Base-by-base conservation (phyloP, 2,113 vertebrate species). In the Panthera tigris region DNA sequence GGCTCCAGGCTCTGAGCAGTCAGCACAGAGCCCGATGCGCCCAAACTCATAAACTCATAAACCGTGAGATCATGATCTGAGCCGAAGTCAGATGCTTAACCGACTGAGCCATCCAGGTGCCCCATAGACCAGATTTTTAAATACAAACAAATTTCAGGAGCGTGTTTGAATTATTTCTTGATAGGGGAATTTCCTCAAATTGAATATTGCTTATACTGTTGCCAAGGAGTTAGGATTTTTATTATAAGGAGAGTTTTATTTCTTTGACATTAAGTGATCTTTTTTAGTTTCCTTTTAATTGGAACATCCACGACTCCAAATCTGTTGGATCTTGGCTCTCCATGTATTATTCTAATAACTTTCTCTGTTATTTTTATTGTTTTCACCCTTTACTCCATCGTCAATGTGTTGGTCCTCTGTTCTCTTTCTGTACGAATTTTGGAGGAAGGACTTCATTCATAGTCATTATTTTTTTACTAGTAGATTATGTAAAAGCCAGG, bases 401-500 rank as follows among this genome's bases (percentile, higher is more conserved):
- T 83, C 36, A 74, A 1, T 15, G 63, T 74, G 16, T 84, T 92
- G 29, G 14, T 68, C 33, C 81, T 69, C 55, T 97, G 36, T 88
- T 93, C 14, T 89, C 45, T 92, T 95, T 87, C 68, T 94, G 15
- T 80, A 74, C 23, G 9, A 79, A 71, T 94, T 88, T 89, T 86
- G 52, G 73, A 94, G 25, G 50, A 63, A 81, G 8, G 66, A 66
- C 89, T 89, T 95, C 52, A 92, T 89, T 96, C 73, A 85, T 9
- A 74, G 19, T 76, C 39, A 68, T 92, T 55, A 61, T 57, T 69
- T 95, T 95, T 88, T 97, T 71, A 48, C 31, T 88, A 63, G 27
- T 61, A 89, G n/a, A 84, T 61, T 96, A 66, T 88, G 85, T 96
- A 94, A 88, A 94, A 57, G 76, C 31, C 29, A 92, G 6, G 14